phyloP scores from a whole-genome alignment of 1,140 invertebrate species.

The Oppia nitens region DNA sequence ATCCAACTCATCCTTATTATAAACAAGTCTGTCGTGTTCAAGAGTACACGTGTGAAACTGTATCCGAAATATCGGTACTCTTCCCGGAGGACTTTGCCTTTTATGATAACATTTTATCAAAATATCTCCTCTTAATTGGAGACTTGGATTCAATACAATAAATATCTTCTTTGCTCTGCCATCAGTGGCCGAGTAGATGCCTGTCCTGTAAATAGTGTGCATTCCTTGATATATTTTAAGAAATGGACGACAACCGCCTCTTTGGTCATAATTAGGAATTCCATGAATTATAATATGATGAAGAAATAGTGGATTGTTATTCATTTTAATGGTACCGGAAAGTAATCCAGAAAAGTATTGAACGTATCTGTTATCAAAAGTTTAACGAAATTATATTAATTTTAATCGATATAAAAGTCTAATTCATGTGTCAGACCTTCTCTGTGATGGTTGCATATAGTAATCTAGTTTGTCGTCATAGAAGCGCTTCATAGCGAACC shows the following conservation, averaged over 20 bases:
- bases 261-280: slow-evolving; percentile 52
- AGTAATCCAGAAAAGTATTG: slow-evolving; percentile 75
- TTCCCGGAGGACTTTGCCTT: slow-evolving; percentile 24
- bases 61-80: slow-evolving; percentile 52
- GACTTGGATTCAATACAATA: slow-evolving; percentile 39
- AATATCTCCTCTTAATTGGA: slow-evolving; percentile 69
- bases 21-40: slow-evolving; percentile 57
- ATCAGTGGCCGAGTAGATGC: slow-evolving; percentile 21
- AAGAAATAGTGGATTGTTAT: slow-evolving; percentile 62
- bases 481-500: slow-evolving; percentile 77
- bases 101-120: slow-evolving; percentile 74
- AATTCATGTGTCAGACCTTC: slow-evolving; percentile 40
- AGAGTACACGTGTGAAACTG: slow-evolving; percentile 88
- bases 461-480: slow-evolving; percentile 67
- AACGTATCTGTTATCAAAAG: slow-evolving; percentile 47
- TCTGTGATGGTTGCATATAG: slow-evolving; percentile 66
- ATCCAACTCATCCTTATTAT: slow-evolving; percentile 69
- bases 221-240: slow-evolving; percentile 57
- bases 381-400: not conserved
- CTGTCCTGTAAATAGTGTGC: slow-evolving; percentile 67
- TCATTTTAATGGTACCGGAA: slow-evolving; percentile 67
- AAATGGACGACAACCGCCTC: slow-evolving; percentile 37
- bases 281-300: slow-evolving; percentile 69
- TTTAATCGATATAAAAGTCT: not conserved
- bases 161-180: slow-evolving; percentile 29